Evolutionary conservation across 2,888 invertebrate species (phyloP), one percentile per base, ranked within the genome.

Genomic region (Therioaphis trifolii): DNA sequence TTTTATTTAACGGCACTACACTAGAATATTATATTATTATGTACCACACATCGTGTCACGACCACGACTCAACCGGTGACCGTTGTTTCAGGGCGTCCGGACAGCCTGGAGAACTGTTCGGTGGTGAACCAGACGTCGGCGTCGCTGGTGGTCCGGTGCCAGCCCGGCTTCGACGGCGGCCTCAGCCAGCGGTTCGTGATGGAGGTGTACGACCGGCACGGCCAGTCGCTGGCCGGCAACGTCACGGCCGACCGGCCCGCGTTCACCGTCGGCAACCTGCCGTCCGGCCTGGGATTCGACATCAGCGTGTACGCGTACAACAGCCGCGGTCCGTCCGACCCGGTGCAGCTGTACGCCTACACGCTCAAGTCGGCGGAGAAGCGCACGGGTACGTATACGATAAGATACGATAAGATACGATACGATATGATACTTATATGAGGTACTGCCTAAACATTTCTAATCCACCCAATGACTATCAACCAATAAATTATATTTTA

Each of bases 131-230:
- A 93, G 88, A 94, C 94, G 46, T 91, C 92, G 84, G 92, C 93
- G 86, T 92, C 93, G 46, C 89, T 94, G 86, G 91, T 92, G 89
- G 92, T 94, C 86, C 93, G 93, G 88, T 94, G 94, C 88, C 89
- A 91, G 35, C 93, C 93, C 87, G 94, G 94, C 84, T 94, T 94
- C 89, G 93, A 94, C 88, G 94, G 94, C 21, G 94, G 94, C 66
- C 89, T 94, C 85, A 91, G 91, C 85, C 94, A 94, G 89, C 91
- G 91, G 88, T 94, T 94, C 89, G 91, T 93, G 86, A 92, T 94
- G 90, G 93, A 94, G 89, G 92, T 94, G 85, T 92, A 91, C 89
- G 90, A 91, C 87, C 88, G 89, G 88, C 89, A 90, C 86, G 89
- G 90, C 75, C 71, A 77, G 15, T 90, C 91, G n/a, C 88, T 91